Evolutionary conservation across 2,113 vertebrate genomes (phyloP).

Genomic region (Poeciliopsis prolifica): DNA sequence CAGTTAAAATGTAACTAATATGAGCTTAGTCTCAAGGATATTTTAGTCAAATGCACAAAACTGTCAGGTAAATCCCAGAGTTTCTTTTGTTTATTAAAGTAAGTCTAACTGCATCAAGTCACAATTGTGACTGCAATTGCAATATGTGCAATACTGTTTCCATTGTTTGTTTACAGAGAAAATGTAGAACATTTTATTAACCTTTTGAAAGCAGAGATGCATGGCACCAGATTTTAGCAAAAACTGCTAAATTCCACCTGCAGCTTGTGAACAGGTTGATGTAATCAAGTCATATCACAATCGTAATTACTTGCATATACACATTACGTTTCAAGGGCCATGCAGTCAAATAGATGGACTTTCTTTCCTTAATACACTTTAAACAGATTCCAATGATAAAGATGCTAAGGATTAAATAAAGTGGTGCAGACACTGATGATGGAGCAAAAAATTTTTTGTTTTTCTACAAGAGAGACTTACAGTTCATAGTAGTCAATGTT

Average conservation of each 20-base stretch:
- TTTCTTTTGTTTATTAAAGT: slow-evolving; percentile 16
- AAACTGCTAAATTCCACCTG: too few species aligned
- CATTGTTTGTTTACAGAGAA: too few species aligned
- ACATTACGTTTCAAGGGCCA: too few species aligned
- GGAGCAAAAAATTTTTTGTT: background rate
- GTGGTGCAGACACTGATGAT: background rate
- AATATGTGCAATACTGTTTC: background rate
- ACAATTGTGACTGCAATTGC: background rate
- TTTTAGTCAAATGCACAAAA: slow-evolving; percentile 27
- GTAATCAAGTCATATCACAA: too few species aligned
- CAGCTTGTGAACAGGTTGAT: too few species aligned
- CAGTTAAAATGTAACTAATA: slow-evolving; percentile 37
- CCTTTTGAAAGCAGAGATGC: too few species aligned
- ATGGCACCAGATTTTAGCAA: too few species aligned
- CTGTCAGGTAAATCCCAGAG: slow-evolving; percentile 26
- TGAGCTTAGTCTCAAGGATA: slow-evolving; percentile 50
- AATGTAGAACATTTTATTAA: too few species aligned
- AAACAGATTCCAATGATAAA: background rate
- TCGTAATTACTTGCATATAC: too few species aligned
- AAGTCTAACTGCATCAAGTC: background rate
- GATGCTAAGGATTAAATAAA: background rate
- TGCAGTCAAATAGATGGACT: too few species aligned
- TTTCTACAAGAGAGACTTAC: slow-evolving; percentile 27
- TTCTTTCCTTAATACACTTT: too few species aligned
- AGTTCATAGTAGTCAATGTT: slow-evolving; percentile 33